These are phyloP conservation scores for Orycteropus afer DNA, from an alignment of 2,113 vertebrate species.

Conservation along the genomic window DNA sequence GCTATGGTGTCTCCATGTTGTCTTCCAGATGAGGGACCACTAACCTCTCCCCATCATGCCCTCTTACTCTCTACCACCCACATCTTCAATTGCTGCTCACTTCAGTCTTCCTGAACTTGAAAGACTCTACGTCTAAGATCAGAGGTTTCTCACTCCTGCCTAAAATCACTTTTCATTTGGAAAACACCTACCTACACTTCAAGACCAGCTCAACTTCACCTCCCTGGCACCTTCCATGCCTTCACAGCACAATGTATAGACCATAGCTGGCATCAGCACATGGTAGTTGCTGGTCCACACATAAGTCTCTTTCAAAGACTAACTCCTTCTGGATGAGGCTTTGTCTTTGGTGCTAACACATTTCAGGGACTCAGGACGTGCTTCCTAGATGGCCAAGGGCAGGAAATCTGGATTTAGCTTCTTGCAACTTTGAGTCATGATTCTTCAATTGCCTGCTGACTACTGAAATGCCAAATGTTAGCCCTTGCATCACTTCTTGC, in stretches of 20 bases:
- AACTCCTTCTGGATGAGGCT: not conserved
- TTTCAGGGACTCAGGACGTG: not conserved
- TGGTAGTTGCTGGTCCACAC: too few species aligned
- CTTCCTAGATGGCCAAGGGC: not conserved
- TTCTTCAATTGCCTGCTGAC: not conserved
- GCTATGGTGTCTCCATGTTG: not conserved
- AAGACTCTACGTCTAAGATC: not conserved
- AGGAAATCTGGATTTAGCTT: not conserved
- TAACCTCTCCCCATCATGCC: fast-evolving
- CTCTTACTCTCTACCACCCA: not conserved
- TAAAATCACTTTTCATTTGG: not conserved
- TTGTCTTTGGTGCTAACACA: fast-evolving
- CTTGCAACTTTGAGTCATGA: not conserved
- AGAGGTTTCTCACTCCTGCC: not conserved
- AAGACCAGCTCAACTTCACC: not conserved
- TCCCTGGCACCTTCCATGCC: not conserved
- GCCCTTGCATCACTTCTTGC: not conserved
- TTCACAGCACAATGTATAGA: not conserved
- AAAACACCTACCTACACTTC: not conserved
- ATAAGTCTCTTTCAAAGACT: not conserved
- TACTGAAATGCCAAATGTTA: not conserved
- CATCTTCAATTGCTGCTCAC: not conserved
- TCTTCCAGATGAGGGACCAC: not conserved
- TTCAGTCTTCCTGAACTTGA: not conserved
- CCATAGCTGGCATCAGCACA: fast-evolving